Evolutionary conservation across 2,797 vertebrate genomes (phyloP).

Genomic region (Apogon talboti): DNA sequence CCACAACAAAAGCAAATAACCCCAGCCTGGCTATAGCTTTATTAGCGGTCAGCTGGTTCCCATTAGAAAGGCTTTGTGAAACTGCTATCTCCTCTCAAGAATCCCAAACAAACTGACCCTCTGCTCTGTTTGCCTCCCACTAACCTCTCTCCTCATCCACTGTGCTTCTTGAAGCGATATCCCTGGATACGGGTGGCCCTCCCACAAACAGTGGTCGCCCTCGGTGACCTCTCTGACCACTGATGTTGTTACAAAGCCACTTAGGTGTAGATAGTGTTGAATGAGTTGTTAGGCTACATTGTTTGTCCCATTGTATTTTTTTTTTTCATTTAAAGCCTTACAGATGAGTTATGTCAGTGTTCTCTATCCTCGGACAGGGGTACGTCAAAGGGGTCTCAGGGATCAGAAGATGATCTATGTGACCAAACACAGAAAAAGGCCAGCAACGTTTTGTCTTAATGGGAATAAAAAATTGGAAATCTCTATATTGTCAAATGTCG

Average conservation of each 20-base stretch:
- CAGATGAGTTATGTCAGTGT: background rate
- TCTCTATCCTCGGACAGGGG: too few relatives aligned
- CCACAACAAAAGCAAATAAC: constrained; percentile 78
- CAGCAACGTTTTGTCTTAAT: too few relatives aligned
- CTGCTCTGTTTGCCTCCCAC: constrained; percentile 69
- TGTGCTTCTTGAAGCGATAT: constrained; percentile 52
- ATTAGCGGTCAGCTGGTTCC: constrained; percentile 79
- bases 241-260: constrained; percentile 33
- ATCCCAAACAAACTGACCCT: constrained; percentile 79
- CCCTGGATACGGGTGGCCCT: constrained; percentile 53
- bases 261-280: constrained; percentile 23
- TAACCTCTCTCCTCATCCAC: constrained; percentile 55
- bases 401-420: too few relatives aligned
- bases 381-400: too few relatives aligned
- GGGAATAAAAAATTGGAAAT: too few relatives aligned
- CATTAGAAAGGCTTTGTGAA: constrained; percentile 81
- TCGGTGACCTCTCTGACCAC: constrained; percentile 49
- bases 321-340: background rate
- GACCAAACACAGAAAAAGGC: too few relatives aligned
- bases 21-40: constrained; percentile 60
- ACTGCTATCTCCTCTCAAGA: constrained; percentile 78
- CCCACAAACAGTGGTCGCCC: constrained; percentile 45
- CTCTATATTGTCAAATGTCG: too few relatives aligned
- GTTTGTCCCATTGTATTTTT: background rate
- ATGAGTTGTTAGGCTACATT: constrained; percentile 20